Base-by-base conservation (phyloP, 2,888 invertebrate genomes). In the Aporophyla nigra region DNA sequence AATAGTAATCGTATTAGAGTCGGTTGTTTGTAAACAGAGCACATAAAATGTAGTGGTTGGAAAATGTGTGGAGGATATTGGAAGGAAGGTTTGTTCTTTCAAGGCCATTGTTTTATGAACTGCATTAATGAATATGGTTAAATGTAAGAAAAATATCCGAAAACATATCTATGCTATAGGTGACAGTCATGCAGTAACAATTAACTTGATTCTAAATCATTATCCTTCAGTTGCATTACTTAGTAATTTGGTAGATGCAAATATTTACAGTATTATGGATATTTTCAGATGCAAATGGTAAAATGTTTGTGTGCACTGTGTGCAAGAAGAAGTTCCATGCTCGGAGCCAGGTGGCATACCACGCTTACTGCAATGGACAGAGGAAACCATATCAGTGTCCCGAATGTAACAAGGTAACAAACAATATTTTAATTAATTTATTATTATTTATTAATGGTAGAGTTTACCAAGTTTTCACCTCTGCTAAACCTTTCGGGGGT, bases 321-420 rank as follows among this genome's bases (percentile, higher is more conserved):
- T 98, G 98, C 88, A 95, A 97, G 62, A 98, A 98, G 92, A 96
- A 95, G 77, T 98, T 98, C 88, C 96, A 96, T 76, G 97, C 98
- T 67, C 97, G 97, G n/a, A 97, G 97, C 24, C 97, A 97, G 85
- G 96, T 97, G 59, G 97, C 97, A 49, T 98, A 98, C 89, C 98
- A 98, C 92, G 95, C 97, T 3, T 97, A 97, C 88, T 98, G 98
- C 90, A 96, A 96, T 86, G 97, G 97, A 80, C 96, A 97, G 69
- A 91, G 93, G 63, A 97, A 97, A 80, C 97, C 97, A 9, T 97
- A 94, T 80, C 94, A 95, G 74, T 97, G 97, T 83, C 89, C 92
- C 3, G 93, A 94, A 61, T 96, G 96, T 78, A 93, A 92, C 78
- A 94, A 95, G 93, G 95, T 95, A 87, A 67, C 10, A 40, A 87